Conservation (phyloP, 2,888 invertebrate species). For the Apantesis nais region DNA sequence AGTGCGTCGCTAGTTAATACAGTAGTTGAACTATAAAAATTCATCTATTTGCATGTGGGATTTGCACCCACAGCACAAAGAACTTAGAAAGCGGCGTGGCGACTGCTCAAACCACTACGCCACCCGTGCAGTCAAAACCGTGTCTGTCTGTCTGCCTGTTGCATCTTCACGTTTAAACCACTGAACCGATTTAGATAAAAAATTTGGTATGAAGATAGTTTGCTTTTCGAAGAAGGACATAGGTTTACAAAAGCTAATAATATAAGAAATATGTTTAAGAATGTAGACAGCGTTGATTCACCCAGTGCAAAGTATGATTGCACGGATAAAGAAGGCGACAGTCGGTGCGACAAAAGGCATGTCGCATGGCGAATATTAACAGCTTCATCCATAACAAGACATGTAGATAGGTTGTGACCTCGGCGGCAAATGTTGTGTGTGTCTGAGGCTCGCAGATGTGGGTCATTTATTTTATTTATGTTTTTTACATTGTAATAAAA, state of each 20-base stretch:
- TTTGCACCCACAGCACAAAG: too few species aligned
- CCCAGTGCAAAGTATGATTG: conserved; percentile 55
- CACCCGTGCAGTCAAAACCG: too few species aligned
- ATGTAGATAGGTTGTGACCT: conserved; percentile 48
- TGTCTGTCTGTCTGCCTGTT: too few species aligned
- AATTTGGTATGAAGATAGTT: too few species aligned
- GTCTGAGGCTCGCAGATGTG: not conserved
- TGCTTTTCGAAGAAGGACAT: too few species aligned
- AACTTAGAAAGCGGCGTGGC: too few species aligned
- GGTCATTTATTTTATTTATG: not conserved
- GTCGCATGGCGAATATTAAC: conserved; percentile 63
- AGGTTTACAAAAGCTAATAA: too few species aligned
- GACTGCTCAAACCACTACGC: too few species aligned
- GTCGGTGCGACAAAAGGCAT: conserved; percentile 58
- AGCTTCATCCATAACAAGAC: conserved; percentile 58
- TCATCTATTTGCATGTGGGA: too few species aligned
- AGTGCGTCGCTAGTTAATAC: conserved; percentile 3
- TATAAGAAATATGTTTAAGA: not conserved
- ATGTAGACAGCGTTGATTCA: conserved; percentile 31
- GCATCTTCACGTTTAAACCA: too few species aligned
- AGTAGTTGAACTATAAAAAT: too few species aligned
- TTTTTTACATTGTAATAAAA: not conserved
- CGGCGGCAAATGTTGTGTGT: conserved; percentile 5
- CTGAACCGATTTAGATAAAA: too few species aligned
- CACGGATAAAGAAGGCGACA: conserved; percentile 45